Percentiles rank a stretch among this genome's conserved stretches.
These are phyloP conservation scores for Gnathonemus echidnorhynchus DNA, from an alignment of 2,113 vertebrate species.

Conservation along the genomic window DNA sequence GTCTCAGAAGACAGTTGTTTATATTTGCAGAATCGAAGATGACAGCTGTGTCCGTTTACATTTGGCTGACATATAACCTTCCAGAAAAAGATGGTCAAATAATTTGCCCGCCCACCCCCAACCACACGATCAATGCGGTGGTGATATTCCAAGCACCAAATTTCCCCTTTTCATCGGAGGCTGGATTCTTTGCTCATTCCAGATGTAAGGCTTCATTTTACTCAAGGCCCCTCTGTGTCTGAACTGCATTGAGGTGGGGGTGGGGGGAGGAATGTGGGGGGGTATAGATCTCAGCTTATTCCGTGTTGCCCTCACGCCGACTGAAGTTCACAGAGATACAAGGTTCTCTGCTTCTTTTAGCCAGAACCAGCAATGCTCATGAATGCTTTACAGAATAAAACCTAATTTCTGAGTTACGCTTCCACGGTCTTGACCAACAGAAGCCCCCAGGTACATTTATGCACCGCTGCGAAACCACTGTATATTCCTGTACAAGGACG, in stretches of 20 bases:
- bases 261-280: not conserved
- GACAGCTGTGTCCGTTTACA: not conserved
- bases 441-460: not conserved
- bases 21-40: constrained; percentile 11
- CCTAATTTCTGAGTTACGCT: not conserved
- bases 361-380: not conserved
- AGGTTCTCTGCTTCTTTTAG: not conserved
- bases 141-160: not conserved
- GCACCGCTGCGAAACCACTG: not conserved
- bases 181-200: not conserved
- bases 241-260: not conserved
- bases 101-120: not conserved
- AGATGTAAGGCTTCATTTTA: not conserved
- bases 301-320: not conserved
- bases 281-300: not conserved
- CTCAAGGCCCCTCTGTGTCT: not conserved
- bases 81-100: not conserved
- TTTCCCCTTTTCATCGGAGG: not conserved
- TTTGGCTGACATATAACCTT: not conserved
- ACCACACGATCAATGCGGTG: not conserved
- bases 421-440: not conserved
- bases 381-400: constrained; percentile 1
- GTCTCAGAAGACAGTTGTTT: not conserved
- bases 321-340: not conserved
- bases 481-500: not conserved